Evolutionary conservation across 2,797 vertebrate species (phyloP).

Genomic region (Tragelaphus oryx): DNA sequence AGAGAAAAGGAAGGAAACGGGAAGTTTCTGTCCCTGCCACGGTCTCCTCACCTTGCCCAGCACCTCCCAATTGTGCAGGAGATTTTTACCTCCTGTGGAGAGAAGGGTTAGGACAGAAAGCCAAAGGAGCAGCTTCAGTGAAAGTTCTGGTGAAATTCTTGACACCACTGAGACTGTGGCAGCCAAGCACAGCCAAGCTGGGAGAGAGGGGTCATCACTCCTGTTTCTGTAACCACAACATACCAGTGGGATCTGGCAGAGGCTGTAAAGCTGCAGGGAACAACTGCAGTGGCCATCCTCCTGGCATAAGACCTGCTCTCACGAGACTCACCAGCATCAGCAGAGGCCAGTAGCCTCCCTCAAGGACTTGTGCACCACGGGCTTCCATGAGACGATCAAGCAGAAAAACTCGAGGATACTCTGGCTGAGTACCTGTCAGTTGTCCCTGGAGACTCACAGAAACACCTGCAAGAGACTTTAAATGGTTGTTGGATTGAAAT

Average conservation of each 20-base stretch:
- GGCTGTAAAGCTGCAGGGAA: not conserved
- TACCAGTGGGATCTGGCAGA: not conserved
- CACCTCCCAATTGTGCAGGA: not conserved
- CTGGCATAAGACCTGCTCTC: not conserved
- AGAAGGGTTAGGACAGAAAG: not conserved
- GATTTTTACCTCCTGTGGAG: not conserved
- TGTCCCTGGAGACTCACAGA: not conserved
- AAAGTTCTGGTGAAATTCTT: not conserved
- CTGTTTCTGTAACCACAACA: not conserved
- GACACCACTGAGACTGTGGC: not conserved
- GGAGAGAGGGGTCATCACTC: not conserved
- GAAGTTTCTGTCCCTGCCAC: not conserved
- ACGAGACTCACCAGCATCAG: not conserved
- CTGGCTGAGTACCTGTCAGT: not conserved
- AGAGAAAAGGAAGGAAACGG: not conserved
- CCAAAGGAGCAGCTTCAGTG: not conserved
- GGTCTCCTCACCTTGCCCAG: not conserved
- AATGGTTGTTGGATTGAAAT: not conserved
- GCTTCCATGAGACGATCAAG: not conserved
- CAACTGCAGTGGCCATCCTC: not conserved
- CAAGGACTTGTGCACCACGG: not conserved
- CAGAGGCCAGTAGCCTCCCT: not conserved
- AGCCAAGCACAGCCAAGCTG: not conserved
- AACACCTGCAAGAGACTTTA: not conserved
- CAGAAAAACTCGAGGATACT: not conserved